These are phyloP conservation scores for Zosterops borbonicus DNA, from an alignment of 2,113 vertebrate genomes.

Conservation along the genomic window DNA sequence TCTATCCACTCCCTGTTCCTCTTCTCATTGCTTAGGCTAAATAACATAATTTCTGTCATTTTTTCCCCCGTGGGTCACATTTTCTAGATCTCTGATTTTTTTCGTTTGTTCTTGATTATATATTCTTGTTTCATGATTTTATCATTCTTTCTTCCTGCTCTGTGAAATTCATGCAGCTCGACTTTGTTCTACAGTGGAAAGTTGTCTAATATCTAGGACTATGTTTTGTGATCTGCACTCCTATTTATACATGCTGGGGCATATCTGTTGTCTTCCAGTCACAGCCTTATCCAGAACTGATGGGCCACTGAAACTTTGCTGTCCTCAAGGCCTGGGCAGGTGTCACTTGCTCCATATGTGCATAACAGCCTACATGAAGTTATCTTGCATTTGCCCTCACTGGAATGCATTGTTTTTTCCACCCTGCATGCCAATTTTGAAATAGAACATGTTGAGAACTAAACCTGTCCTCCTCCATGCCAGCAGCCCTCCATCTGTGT, in stretches of 20 bases:
- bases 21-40: neutral
- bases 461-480: slow-evolving; percentile 21
- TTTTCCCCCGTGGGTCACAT: fast-evolving
- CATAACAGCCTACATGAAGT: neutral
- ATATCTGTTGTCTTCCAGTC: neutral
- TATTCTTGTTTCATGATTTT: neutral
- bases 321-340: neutral
- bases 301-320: neutral
- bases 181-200: neutral
- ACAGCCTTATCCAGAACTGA: neutral
- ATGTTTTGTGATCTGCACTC: neutral
- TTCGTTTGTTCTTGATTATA: neutral
- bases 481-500: neutral
- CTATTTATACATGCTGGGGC: neutral
- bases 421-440: neutral
- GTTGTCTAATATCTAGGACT: neutral
- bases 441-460: slow-evolving; percentile 27
- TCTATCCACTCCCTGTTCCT: neutral
- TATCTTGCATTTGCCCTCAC: neutral
- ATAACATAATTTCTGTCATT: neutral
- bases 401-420: neutral
- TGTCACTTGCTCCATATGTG: neutral
- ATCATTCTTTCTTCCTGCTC: neutral
- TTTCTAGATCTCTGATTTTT: neutral
- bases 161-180: neutral